Evolutionary conservation across 2,888 invertebrate genomes (phyloP).

Genomic region (Esperia sulphurella): DNA sequence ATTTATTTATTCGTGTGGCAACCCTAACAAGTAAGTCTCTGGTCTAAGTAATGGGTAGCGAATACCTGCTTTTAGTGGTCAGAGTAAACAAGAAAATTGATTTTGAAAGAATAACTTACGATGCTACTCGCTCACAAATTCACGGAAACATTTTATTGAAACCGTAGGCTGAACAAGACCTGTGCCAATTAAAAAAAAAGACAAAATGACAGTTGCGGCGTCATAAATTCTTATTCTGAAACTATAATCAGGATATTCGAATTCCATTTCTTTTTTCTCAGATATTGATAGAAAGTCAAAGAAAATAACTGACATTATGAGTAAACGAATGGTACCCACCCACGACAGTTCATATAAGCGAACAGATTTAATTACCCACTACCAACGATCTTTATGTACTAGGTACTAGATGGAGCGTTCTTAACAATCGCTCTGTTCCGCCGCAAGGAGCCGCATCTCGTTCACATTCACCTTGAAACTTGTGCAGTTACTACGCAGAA

Average conservation of each 20-base stretch:
- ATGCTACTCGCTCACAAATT: slow-evolving; percentile 43
- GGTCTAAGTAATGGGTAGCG: slow-evolving; percentile 53
- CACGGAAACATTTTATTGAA: slow-evolving; percentile 57
- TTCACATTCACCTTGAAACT: no score
- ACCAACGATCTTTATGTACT: no score
- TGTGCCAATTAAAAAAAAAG: slow-evolving; percentile 9
- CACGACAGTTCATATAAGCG: no score
- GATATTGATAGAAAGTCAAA: no score
- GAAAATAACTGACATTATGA: no score
- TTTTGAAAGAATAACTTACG: slow-evolving; percentile 61
- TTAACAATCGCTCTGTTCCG: no score
- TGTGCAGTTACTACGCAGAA: no score
- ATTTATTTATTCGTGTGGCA: slow-evolving; percentile 15
- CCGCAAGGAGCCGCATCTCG: no score
- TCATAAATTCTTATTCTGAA: neutral
- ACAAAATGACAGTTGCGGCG: slow-evolving; percentile 1
- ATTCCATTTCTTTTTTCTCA: neutral
- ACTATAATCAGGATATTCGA: neutral
- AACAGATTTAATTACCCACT: no score
- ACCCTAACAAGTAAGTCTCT: slow-evolving; percentile 29
- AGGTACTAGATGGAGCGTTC: no score
- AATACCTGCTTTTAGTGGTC: slow-evolving; percentile 57
- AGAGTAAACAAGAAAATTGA: slow-evolving; percentile 75
- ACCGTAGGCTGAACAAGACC: slow-evolving; percentile 28
- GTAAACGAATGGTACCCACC: no score